phyloP scores from a whole-genome alignment of 2,888 invertebrate species.

The Plutella xylostella region DNA sequence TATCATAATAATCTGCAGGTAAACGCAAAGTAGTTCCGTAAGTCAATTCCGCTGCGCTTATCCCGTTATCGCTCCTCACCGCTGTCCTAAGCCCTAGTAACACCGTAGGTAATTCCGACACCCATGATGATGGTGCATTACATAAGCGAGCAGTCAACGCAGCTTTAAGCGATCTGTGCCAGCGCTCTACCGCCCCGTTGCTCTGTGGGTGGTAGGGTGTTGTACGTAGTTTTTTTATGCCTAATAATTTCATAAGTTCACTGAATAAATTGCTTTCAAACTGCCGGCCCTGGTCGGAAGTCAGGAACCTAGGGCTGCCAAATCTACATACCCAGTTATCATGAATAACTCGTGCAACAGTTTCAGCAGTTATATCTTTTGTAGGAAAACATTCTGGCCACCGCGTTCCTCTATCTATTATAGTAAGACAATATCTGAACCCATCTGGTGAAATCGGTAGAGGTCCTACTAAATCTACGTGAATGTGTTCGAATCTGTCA shows the following conservation, averaged over 20 bases:
- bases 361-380: slow-evolving; percentile 19
- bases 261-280: slow-evolving; percentile 28
- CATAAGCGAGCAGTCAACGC: slow-evolving; percentile 9
- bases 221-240: slow-evolving; percentile 11
- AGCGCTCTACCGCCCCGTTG: slow-evolving; percentile 18
- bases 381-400: slow-evolving; percentile 21
- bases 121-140: slow-evolving; percentile 14
- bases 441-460: slow-evolving; percentile 13
- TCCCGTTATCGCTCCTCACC: neutral
- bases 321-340: slow-evolving; percentile 10
- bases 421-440: slow-evolving; percentile 19
- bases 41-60: slow-evolving; percentile 2
- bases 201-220: slow-evolving; percentile 18
- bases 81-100: slow-evolving; percentile 15
- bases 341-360: slow-evolving; percentile 14
- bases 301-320: slow-evolving; percentile 17
- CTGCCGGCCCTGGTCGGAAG: slow-evolving; percentile 31
- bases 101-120: slow-evolving; percentile 26
- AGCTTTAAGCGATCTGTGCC: slow-evolving; percentile 16
- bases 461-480: slow-evolving; percentile 8
- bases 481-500: slow-evolving; percentile 6
- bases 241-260: slow-evolving; percentile 18
- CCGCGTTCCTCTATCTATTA: slow-evolving; percentile 18
- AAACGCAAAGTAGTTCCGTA: slow-evolving; percentile 3
- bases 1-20: slow-evolving; percentile 5